Evolutionary conservation across 2,113 vertebrate species (phyloP).

Genomic region (Tamias sibiricus): DNA sequence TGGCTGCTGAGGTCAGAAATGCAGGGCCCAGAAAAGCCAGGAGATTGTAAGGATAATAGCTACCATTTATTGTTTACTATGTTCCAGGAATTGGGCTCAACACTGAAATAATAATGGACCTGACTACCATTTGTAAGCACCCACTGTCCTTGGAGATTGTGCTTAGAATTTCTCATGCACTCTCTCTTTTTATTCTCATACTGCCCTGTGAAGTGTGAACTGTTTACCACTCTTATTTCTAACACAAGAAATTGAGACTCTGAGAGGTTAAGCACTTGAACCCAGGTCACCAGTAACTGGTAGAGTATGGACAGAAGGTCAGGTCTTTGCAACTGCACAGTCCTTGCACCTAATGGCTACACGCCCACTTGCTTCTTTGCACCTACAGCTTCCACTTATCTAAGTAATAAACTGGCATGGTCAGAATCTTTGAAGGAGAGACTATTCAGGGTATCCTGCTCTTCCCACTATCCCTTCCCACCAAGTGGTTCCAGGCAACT

Average conservation of each 20-base stretch:
- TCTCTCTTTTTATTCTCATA: not conserved
- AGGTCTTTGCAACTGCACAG: not conserved
- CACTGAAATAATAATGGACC: not conserved
- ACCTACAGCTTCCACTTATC: not conserved
- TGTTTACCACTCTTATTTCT: not conserved
- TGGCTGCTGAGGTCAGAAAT: not conserved
- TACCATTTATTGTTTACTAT: not conserved
- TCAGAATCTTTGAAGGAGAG: not conserved
- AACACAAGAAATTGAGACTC: not conserved
- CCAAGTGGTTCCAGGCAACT: not conserved
- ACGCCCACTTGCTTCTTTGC: not conserved
- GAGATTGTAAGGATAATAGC: not conserved
- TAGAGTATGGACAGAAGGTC: not conserved
- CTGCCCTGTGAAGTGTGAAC: not conserved
- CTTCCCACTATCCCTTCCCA: not conserved
- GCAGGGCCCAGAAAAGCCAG: not conserved
- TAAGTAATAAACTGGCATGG: not conserved
- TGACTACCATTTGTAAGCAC: not conserved
- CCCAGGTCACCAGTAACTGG: not conserved
- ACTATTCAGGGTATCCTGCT: not conserved
- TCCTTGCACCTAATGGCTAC: not conserved
- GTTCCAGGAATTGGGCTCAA: not conserved
- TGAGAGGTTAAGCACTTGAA: not conserved
- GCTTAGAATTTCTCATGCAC: not conserved
- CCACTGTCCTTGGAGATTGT: not conserved